phyloP scores from a whole-genome alignment of 53 echinoderm and acorn worm genomes.

The Antedon mediterranea region DNA sequence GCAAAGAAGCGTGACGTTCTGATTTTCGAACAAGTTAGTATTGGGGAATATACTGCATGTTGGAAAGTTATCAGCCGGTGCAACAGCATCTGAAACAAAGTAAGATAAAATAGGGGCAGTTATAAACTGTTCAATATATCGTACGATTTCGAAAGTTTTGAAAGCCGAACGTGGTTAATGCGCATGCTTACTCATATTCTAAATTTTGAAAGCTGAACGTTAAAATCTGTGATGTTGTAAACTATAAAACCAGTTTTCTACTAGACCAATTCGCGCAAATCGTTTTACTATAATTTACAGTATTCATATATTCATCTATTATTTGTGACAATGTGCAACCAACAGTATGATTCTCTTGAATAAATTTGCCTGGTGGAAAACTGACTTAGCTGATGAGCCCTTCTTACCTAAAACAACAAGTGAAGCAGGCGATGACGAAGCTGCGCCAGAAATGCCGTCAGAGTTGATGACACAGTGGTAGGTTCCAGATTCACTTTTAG shows the following conservation, averaged over 20 bases:
- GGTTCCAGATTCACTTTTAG: conserved; percentile 25
- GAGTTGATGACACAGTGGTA: conserved; percentile 53
- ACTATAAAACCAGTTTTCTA: too few relatives aligned
- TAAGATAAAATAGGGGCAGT: too few relatives aligned
- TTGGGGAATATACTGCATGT: conserved; percentile 47
- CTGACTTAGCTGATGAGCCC: neutral
- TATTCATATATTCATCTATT: neutral
- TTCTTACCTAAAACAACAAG: conserved; percentile 48
- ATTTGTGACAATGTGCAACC: neutral
- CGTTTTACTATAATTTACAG: neutral
- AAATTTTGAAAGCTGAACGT: too few relatives aligned
- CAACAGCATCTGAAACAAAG: conserved; percentile 37
- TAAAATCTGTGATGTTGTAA: too few relatives aligned
- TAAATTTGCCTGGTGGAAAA: neutral
- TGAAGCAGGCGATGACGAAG: conserved; percentile 56
- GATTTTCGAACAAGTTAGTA: conserved; percentile 29
- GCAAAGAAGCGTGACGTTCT: conserved; percentile 53
- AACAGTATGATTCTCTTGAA: too few relatives aligned
- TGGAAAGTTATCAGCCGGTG: conserved; percentile 42
- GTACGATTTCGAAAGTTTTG: too few relatives aligned
- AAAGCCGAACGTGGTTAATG: too few relatives aligned
- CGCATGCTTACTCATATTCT: too few relatives aligned
- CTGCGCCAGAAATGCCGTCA: conserved; percentile 20
- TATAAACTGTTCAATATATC: too few relatives aligned
- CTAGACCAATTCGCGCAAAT: too few relatives aligned